Percentiles rank a stretch among this genome's conserved stretches.
phyloP scores from a whole-genome alignment of 2,797 vertebrate species.

The Parotocinclus haroldoi region DNA sequence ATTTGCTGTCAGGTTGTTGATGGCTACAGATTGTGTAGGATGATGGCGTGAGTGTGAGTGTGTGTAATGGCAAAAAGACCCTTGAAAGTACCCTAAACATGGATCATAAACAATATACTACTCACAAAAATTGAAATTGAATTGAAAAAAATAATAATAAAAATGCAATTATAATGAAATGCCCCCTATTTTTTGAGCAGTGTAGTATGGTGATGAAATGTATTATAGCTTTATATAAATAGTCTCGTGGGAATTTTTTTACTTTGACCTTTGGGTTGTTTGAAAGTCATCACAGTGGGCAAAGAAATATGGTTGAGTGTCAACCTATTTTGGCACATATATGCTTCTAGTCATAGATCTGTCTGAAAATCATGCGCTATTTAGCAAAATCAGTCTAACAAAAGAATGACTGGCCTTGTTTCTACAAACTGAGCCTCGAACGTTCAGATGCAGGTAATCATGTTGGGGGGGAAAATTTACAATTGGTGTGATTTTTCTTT shows the following conservation, averaged over 20 bases:
- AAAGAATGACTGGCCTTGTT: conserved; percentile 32
- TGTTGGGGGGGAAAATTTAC: conserved; percentile 15
- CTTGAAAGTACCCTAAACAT: too few relatives aligned
- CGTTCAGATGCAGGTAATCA: conserved; percentile 25
- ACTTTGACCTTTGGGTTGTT: too few relatives aligned
- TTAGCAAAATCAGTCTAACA: conserved; percentile 1
- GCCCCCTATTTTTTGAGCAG: too few relatives aligned
- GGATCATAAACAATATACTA: too few relatives aligned
- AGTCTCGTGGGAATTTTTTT: too few relatives aligned
- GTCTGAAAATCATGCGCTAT: conserved; percentile 29
- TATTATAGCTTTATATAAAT: too few relatives aligned
- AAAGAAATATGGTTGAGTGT: neutral
- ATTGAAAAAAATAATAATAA: too few relatives aligned
- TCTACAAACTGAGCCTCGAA: conserved; percentile 9
- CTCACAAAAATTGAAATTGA: too few relatives aligned
- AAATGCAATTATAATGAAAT: too few relatives aligned
- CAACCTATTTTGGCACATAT: conserved; percentile 25
- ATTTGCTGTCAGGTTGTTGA: neutral
- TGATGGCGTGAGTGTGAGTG: too few relatives aligned
- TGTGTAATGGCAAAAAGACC: too few relatives aligned
- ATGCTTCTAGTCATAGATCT: conserved; percentile 20
- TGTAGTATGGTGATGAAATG: too few relatives aligned
- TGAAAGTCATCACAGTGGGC: neutral
- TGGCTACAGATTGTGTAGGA: conserved; percentile 1
- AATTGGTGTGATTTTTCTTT: conserved; percentile 29